Percentiles rank a stretch among this genome's conserved stretches.
Conservation (phyloP, 2,797 vertebrate genomes). For the Sitta carolinensis region DNA sequence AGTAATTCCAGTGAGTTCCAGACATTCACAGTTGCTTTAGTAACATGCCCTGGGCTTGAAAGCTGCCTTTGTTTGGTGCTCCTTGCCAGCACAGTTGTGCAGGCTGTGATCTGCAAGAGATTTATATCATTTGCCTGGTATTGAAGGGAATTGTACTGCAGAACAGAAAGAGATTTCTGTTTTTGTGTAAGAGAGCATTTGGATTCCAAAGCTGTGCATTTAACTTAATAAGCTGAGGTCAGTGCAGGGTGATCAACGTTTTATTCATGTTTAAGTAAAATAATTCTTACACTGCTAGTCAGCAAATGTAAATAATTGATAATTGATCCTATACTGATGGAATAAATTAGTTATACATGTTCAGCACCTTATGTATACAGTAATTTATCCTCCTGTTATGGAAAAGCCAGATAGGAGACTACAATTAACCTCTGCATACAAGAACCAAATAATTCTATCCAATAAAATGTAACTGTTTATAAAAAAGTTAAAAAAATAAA, state of each 20-base stretch:
- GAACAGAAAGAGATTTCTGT: background rate
- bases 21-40: background rate
- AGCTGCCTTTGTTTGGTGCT: background rate
- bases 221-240: background rate
- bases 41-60: background rate
- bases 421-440: background rate
- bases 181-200: background rate
- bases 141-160: background rate
- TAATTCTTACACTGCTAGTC: background rate
- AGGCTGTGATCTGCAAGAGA: background rate
- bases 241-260: background rate
- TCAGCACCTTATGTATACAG: background rate
- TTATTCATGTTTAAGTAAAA: background rate
- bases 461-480: background rate
- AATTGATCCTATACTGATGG: background rate
- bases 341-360: background rate
- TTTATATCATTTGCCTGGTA: background rate
- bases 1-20: background rate
- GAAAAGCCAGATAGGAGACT: background rate
- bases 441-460: background rate
- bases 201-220: background rate
- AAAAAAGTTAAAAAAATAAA: background rate
- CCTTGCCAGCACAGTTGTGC: background rate
- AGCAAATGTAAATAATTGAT: background rate
- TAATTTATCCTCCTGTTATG: background rate